Base-by-base conservation (phyloP, 1,140 invertebrate species). In the Glossosoma conforme region DNA sequence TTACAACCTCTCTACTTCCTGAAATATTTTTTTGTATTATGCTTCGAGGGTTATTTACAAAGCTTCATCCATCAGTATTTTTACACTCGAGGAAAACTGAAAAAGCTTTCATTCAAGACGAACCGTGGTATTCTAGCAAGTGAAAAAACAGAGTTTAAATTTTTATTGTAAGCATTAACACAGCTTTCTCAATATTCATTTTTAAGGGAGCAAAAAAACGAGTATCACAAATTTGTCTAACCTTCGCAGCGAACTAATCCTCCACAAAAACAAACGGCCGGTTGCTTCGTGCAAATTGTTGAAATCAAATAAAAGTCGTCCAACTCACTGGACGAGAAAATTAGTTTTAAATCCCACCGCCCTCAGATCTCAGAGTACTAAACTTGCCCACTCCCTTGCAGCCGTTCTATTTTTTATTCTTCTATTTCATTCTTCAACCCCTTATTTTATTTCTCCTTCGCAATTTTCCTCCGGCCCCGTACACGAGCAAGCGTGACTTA, bases 291-390 rank as follows among this genome's bases (percentile, higher is more conserved):
- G 46, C 36, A 48, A 48, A 48, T 48, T 48, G 46, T 48, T 20
- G 19, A 48, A 41, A 48, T 48, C 46, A 41, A 40, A 48, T 48
- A 24, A 48, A 41, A 48, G 35, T 40, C 28, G 33, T 30, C 21
- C 33, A 44, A 41, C 13, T 20, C 50, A 44, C 9, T 52, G 24
- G 50, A 52, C 42, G 43, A 30, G 42, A 52, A 45, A 52, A 45
- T 52, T 52, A 45, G 42, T 45, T 52, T 38, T 22, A 40, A 45
- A 45, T 45, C 35, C 37, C 21, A 13, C 24, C n/a, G 24, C 43
- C n/a, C 6, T 3, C 24, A 2, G 25, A 30, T 32, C 28, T n/a
- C n/a, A n/a, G n/a, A n/a, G n/a, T n/a, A n/a, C n/a, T n/a, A n/a
- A n/a, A 9, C 28, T 43, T 22, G 22, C 11, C 18, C 18, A 11